These are phyloP conservation scores for Scaptomyza montana DNA, from an alignment of 1,140 invertebrate genomes.

Conservation along the genomic window DNA sequence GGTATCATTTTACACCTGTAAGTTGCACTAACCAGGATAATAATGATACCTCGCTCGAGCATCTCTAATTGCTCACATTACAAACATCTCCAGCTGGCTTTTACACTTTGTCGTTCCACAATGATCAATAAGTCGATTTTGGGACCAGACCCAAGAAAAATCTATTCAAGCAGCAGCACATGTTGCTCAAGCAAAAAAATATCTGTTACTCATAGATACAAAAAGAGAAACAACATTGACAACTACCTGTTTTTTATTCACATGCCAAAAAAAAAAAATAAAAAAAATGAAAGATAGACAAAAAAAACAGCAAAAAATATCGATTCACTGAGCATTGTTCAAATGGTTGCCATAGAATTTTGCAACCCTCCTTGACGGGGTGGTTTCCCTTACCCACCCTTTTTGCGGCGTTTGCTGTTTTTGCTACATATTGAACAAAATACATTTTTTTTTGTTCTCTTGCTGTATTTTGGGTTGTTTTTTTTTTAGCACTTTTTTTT, in stretches of 20 bases:
- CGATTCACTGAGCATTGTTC: conserved; percentile 64
- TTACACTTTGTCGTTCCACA: conserved; percentile 60
- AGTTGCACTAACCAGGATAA: conserved; percentile 18
- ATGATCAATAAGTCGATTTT: conserved; percentile 75
- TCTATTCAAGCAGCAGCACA: conserved; percentile 62
- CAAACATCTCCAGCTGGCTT: conserved; percentile 64
- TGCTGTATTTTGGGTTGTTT: conserved; percentile 37
- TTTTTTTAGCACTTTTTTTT: conserved; percentile 23
- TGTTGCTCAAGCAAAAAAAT: conserved; percentile 66
- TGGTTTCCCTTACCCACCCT: conserved; percentile 60
- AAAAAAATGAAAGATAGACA: conserved; percentile 4
- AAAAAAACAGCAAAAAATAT: conserved; percentile 36
- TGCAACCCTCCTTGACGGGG: conserved; percentile 69
- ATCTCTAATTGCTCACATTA: conserved; percentile 72
- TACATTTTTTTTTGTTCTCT: conserved; percentile 23
- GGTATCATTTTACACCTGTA: conserved; percentile 69
- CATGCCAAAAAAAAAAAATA: conserved; percentile 38
- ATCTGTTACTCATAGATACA: conserved; percentile 61
- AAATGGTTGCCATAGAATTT: conserved; percentile 39
- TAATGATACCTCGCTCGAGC: conserved; percentile 53
- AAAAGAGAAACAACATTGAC: conserved; percentile 23
- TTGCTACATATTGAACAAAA: conserved; percentile 35
- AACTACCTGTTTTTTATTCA: conserved; percentile 76
- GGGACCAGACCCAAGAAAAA: conserved; percentile 13
- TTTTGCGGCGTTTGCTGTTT: conserved; percentile 40